A percentile compares a stretch with the other conserved stretches of the same genome.
Conservation (phyloP, 2,797 vertebrate species). For the Sebastes steindachneri region DNA sequence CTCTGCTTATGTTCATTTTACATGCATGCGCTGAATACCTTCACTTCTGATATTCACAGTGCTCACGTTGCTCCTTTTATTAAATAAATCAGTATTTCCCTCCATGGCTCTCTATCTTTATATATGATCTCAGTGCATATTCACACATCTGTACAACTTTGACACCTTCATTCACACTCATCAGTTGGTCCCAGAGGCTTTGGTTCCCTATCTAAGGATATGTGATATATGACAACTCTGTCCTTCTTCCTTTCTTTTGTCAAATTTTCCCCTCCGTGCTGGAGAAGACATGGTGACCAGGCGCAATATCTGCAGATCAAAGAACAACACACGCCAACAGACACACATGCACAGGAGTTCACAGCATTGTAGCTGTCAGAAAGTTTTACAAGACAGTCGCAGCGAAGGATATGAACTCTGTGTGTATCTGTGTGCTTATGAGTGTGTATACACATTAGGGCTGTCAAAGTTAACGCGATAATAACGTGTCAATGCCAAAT, state of each 20-base stretch:
- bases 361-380: constrained; percentile 13
- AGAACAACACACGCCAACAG: not conserved
- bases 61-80: not conserved
- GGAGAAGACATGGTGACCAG: constrained; percentile 4
- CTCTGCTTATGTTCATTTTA: not conserved
- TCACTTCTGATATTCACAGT: not conserved
- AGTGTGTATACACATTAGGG: not conserved
- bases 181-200: constrained; percentile 7
- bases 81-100: not conserved
- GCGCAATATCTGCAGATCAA: constrained; percentile 31
- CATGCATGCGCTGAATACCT: not conserved
- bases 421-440: not conserved
- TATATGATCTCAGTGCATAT: constrained; percentile 2
- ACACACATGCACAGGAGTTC: not conserved
- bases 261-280: not conserved
- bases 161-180: constrained; percentile 27
- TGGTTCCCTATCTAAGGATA: not conserved
- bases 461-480: no score
- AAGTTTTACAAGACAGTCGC: constrained; percentile 26
- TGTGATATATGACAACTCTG: constrained; percentile 6
- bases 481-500: rapidly evolving
- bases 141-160: constrained; percentile 21
- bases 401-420: not conserved
- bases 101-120: not conserved
- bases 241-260: constrained; percentile 20